phyloP scores from a whole-genome alignment of 2,113 vertebrate genomes.

The Ardeotis arabs region DNA sequence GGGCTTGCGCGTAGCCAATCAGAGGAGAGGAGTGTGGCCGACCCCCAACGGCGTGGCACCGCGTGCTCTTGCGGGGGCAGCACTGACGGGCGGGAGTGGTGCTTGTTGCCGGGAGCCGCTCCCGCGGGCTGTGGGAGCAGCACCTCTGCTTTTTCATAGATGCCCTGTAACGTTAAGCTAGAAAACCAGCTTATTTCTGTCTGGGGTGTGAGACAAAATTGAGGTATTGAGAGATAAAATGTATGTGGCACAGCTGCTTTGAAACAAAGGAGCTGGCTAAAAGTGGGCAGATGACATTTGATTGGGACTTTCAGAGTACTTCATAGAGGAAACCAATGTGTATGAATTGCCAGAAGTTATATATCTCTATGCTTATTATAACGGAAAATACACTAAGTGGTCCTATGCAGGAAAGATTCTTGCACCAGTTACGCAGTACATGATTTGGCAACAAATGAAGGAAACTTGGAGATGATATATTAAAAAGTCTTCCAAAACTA shows the following conservation, averaged over 20 bases:
- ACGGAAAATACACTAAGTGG: neutral
- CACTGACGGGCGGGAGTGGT: rapidly evolving
- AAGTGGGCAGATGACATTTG: neutral
- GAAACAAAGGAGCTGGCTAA: neutral
- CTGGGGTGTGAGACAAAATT: neutral
- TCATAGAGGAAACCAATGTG: neutral
- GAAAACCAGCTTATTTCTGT: neutral
- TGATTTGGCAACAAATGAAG: neutral
- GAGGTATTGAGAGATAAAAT: neutral
- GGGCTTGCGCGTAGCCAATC: neutral
- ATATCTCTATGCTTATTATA: neutral
- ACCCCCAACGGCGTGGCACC: neutral
- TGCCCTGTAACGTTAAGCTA: neutral
- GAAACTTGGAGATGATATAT: neutral
- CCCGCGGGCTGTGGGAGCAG: rapidly evolving
- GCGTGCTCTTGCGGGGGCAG: too few species aligned
- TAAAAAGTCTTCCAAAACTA: neutral
- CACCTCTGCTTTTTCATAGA: neutral
- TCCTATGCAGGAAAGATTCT: neutral
- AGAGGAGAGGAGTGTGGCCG: rapidly evolving
- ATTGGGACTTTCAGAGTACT: neutral
- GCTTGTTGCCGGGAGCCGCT: rapidly evolving
- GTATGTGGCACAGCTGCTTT: neutral
- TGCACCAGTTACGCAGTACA: rapidly evolving
- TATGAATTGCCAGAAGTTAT: neutral